phyloP scores from a whole-genome alignment of 2,113 vertebrate genomes.

The Myiopsitta monachus region DNA sequence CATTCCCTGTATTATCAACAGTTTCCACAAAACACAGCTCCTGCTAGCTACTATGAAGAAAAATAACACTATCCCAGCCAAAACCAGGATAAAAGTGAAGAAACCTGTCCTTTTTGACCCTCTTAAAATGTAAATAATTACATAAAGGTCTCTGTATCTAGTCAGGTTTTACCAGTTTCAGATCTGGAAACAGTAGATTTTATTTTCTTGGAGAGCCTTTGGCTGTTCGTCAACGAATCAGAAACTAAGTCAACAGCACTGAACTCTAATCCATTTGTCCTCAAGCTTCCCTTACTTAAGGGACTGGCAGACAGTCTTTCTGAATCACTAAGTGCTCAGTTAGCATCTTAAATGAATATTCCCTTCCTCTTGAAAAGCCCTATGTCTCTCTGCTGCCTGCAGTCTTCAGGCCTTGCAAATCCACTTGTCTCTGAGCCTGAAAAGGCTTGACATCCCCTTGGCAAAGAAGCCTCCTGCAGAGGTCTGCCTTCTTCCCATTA shows the following conservation, averaged over 20 bases:
- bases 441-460: background rate
- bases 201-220: background rate
- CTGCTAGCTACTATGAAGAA: background rate
- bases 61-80: background rate
- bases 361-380: background rate
- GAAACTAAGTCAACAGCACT: background rate
- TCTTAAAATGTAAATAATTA: background rate
- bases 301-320: background rate
- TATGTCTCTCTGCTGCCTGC: background rate
- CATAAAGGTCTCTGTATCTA: background rate
- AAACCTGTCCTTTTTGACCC: background rate
- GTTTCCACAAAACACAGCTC: background rate
- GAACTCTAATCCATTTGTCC: background rate
- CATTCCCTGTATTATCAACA: background rate
- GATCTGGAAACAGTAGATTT: background rate
- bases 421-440: background rate
- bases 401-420: background rate
- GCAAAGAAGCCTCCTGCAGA: background rate
- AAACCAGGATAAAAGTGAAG: background rate
- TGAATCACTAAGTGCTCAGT: background rate
- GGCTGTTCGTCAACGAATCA: background rate
- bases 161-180: background rate
- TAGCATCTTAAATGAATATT: constrained; percentile 12
- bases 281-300: background rate
- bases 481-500: background rate